phyloP scores from a whole-genome alignment of 2,113 vertebrate genomes.

The Equus przewalskii region DNA sequence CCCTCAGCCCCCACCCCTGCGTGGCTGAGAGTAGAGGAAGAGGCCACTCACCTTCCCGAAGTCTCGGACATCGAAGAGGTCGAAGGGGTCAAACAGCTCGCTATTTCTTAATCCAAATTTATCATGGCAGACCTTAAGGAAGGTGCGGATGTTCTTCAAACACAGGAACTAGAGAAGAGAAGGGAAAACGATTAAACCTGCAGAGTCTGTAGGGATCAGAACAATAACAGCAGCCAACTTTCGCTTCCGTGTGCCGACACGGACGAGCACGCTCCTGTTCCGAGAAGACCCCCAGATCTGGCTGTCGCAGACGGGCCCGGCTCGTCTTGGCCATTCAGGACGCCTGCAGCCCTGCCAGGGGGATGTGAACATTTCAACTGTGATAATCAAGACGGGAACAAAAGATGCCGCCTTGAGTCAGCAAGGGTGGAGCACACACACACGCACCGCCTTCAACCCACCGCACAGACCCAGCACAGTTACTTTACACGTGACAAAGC shows the following conservation, averaged over 20 bases:
- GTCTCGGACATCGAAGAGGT: constrained; percentile 98
- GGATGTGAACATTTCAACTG: neutral
- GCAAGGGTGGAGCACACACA: neutral
- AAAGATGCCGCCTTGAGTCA: rapidly evolving
- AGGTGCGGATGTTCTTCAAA: constrained; percentile 98
- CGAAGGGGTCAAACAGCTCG: constrained; percentile 98
- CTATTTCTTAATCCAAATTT: constrained; percentile 96
- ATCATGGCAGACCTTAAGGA: constrained; percentile 98
- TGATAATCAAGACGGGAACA: rapidly evolving
- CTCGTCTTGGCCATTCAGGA: neutral
- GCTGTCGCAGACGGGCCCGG: rapidly evolving
- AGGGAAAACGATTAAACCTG: neutral
- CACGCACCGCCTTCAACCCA: neutral
- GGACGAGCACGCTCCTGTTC: rapidly evolving
- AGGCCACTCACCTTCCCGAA: constrained; percentile 96
- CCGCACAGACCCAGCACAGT: rapidly evolving
- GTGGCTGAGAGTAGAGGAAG: neutral
- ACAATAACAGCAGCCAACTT: rapidly evolving
- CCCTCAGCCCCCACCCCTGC: rapidly evolving
- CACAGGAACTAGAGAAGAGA: constrained; percentile 93
- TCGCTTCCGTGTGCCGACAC: rapidly evolving
- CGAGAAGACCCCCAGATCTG: rapidly evolving
- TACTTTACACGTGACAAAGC: neutral
- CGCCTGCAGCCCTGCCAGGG: rapidly evolving
- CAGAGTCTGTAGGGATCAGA: rapidly evolving